Base-by-base conservation (phyloP, 2,888 invertebrate species). In the Aleiodes testaceus region DNA sequence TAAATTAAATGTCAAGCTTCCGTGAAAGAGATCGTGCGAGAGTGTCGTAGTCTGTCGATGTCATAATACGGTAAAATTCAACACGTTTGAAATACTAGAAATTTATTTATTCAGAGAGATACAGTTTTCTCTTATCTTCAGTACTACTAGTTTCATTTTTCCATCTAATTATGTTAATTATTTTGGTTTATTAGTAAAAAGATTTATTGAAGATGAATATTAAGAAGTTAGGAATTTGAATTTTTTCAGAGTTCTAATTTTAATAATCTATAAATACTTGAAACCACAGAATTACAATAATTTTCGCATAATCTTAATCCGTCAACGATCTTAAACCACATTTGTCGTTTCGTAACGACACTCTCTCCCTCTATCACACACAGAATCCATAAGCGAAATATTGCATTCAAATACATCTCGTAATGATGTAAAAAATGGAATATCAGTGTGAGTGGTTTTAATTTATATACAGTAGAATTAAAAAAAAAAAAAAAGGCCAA, bases 11-110 rank as follows among this genome's bases (percentile, higher is more conserved):
- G 30, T 55, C 55, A 30, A 55, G 16, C 26, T 55, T 55, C 55
- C 55, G 30, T 30, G 55, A 26, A 55, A 30, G 30, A 26, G 30
- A 55, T 26, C 55, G 36, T n/a, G 14, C 30, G 55, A 30, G 55
- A 55, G 22, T 55, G 55, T 55, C 55, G 16, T 14, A 36, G 52
- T 52, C 52, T 16, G 3, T 9, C 22, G 30, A 55, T 55, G 55
- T 55, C n/a, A 55, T 55, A 50, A 50, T 50, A 26, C 26, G 55
- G 55, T 55, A 55, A 55, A 55, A 55, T 30, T 49, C 14, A 16
- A 47, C 47, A 16, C 47, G 16, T 47, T 47, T 1, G 47, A 12
- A 20, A 50, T 18, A n/a, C 16, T 11, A 50, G 50, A 16, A 50
- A 50, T 7, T 36, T 7, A 36, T 50, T 50, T 50, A 50, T 5